phyloP scores from a whole-genome alignment of 2,797 vertebrate genomes.

The Cephalopachus bancanus region DNA sequence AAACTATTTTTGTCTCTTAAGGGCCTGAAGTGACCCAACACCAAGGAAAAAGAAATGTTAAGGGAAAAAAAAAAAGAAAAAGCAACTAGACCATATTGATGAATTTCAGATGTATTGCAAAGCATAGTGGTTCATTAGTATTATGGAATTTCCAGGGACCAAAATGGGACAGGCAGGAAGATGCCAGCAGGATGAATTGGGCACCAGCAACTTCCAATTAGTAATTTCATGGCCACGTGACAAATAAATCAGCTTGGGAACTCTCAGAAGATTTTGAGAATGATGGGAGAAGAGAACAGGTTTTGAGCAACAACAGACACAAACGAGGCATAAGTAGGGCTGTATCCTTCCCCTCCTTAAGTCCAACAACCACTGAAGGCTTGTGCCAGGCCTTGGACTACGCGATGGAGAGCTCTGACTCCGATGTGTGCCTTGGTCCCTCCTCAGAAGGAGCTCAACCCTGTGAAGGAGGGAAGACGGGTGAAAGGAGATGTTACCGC shows the following conservation, averaged over 20 bases:
- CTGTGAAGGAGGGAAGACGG: neutral
- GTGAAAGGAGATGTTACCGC: neutral
- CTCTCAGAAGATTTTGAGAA: neutral
- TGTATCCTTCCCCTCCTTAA: neutral
- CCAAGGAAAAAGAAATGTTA: conserved; percentile 64
- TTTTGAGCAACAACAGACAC: neutral
- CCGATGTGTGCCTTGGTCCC: too few species aligned
- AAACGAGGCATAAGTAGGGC: too few species aligned
- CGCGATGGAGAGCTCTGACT: too few species aligned
- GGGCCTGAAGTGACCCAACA: conserved; percentile 62
- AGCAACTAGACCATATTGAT: conserved; percentile 68
- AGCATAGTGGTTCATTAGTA: conserved; percentile 8
- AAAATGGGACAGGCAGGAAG: neutral
- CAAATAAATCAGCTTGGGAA: neutral
- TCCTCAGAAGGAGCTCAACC: neutral
- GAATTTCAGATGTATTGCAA: conserved; percentile 46
- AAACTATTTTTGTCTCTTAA: conserved; percentile 72
- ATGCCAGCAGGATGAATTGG: neutral
- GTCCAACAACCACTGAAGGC: neutral
- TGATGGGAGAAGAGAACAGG: neutral
- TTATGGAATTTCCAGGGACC: conserved; percentile 15
- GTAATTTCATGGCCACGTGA: neutral
- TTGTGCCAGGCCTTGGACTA: neutral
- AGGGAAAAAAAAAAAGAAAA: neutral
- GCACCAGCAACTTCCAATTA: neutral